These are phyloP conservation scores for Sparus aurata DNA, from an alignment of 2,797 vertebrate genomes.

Conservation along the genomic window DNA sequence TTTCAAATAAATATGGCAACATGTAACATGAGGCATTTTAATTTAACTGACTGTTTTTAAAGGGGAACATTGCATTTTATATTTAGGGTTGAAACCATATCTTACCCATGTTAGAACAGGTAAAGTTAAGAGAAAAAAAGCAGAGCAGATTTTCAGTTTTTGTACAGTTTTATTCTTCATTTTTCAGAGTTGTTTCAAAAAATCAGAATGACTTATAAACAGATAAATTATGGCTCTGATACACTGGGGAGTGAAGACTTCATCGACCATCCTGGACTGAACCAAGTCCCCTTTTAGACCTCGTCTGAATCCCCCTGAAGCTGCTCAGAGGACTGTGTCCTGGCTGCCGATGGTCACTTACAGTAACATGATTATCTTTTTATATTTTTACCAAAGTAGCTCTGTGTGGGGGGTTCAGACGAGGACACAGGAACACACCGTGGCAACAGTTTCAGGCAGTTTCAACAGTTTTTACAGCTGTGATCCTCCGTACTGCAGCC, in stretches of 20 bases:
- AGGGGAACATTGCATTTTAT: no score
- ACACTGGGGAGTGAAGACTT: slow-evolving; percentile 64
- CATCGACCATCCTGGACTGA: slow-evolving; percentile 35
- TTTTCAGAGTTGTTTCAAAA: slow-evolving; percentile 71
- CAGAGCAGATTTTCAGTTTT: slow-evolving; percentile 51
- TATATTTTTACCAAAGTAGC: not conserved
- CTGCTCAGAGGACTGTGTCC: slow-evolving; percentile 1
- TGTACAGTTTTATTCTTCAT: slow-evolving; percentile 58
- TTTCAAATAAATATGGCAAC: no score
- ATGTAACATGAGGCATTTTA: no score
- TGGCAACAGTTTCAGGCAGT: slow-evolving; percentile 34
- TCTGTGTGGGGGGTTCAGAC: slow-evolving; percentile 33
- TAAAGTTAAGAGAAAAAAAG: not conserved
- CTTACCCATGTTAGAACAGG: not conserved
- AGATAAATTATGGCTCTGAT: slow-evolving; percentile 79
- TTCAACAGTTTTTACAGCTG: not conserved
- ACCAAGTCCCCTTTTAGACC: not conserved
- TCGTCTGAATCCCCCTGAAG: slow-evolving; percentile 38
- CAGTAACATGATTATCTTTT: not conserved
- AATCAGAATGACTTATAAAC: slow-evolving; percentile 75
- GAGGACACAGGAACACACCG: slow-evolving; percentile 23
- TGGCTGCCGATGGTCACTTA: not conserved
- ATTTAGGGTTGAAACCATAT: no score
- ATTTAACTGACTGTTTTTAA: no score
- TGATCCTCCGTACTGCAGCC: not conserved